Evolutionary conservation across 2,888 invertebrate genomes (phyloP).

Genomic region (Amaurobius ferox): DNA sequence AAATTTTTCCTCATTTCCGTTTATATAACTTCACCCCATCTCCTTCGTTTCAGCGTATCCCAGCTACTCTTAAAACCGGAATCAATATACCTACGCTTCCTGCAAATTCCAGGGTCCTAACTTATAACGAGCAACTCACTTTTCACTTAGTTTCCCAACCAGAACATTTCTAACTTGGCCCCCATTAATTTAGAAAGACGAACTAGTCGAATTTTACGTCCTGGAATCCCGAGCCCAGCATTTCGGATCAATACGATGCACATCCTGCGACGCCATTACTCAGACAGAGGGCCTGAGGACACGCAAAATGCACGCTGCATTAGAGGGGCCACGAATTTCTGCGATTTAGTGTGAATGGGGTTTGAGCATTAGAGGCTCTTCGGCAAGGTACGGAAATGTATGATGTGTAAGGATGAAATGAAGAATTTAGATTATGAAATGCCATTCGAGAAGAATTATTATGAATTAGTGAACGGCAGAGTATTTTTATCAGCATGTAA

Average conservation of each 20-base stretch:
- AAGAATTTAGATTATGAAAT: too few species aligned
- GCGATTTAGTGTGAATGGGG: neutral
- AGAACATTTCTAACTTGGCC: conserved; percentile 19
- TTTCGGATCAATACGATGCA: conserved; percentile 20
- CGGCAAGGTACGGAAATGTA: too few species aligned
- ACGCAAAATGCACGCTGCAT: neutral
- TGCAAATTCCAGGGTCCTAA: too few species aligned
- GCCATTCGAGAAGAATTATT: too few species aligned
- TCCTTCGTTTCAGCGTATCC: too few species aligned
- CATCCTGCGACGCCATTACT: conserved; percentile 26
- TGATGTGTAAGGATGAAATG: neutral
- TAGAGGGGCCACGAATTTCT: neutral
- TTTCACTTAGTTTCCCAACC: neutral
- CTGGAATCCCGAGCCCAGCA: neutral
- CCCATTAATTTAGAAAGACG: conserved; percentile 16
- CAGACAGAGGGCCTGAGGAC: conserved; percentile 10
- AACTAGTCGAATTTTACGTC: conserved; percentile 14
- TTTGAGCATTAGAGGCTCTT: too few species aligned
- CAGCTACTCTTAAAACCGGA: too few species aligned
- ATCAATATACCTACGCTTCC: too few species aligned
- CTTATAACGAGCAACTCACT: conserved; percentile 5
- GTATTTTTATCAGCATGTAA: too few species aligned
- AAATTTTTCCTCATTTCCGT: too few species aligned
- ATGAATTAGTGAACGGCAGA: too few species aligned
- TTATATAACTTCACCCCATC: too few species aligned